Evolutionary conservation across 2,113 vertebrate genomes (phyloP).

Genomic region (Limanda limanda): DNA sequence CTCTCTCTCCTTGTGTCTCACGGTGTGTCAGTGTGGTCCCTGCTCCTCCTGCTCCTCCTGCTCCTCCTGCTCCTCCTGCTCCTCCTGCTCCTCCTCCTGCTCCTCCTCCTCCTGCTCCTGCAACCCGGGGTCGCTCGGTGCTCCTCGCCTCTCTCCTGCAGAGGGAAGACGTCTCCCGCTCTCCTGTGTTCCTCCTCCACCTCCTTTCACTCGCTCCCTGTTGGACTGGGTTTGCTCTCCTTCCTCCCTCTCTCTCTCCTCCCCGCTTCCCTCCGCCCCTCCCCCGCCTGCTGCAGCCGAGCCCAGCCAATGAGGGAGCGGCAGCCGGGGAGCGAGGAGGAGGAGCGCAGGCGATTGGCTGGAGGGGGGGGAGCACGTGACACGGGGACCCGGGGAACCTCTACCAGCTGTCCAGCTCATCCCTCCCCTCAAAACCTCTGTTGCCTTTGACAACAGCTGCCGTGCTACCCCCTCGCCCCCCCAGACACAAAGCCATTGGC

Average conservation of each 20-base stretch:
- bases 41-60: conserved; percentile 24
- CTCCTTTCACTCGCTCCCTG: conserved; percentile 65
- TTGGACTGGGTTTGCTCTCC: conserved; percentile 19
- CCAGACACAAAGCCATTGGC: conserved; percentile 69
- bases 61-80: conserved; percentile 73
- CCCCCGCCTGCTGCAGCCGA: conserved; percentile 48
- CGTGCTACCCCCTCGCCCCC: conserved; percentile 58
- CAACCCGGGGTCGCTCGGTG: no score
- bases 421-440: conserved; percentile 79
- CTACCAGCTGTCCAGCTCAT: conserved; percentile 81
- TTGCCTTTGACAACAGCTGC: conserved; percentile 82
- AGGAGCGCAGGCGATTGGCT: conserved; percentile 57
- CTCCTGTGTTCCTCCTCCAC: conserved; percentile 55
- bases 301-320: conserved; percentile 52
- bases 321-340: conserved; percentile 46
- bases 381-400: conserved; percentile 58
- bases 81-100: conserved; percentile 51
- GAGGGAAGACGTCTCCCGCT: conserved; percentile 71
- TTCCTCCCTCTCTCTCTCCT: conserved; percentile 8
- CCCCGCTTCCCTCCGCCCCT: conserved; percentile 66
- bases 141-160: conserved; percentile 42
- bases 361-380: conserved; percentile 58
- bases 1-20: conserved; percentile 38
- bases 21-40: conserved; percentile 60
- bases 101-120: conserved; percentile 27